phyloP scores from a whole-genome alignment of 2,888 invertebrate species.

The Mayetiola destructor region DNA sequence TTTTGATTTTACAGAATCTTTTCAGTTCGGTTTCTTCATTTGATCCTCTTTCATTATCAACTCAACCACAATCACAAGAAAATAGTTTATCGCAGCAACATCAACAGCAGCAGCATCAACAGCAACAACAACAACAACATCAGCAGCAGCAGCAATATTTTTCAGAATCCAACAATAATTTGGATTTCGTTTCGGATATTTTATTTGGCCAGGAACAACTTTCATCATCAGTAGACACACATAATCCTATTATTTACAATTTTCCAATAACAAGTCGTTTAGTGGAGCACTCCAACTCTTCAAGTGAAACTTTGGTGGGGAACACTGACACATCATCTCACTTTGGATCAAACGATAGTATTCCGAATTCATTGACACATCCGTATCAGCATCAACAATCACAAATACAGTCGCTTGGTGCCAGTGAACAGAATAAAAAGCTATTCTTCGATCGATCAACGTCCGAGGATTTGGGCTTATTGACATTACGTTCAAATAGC shows the following conservation, averaged over 20 bases:
- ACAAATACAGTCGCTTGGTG: slow-evolving; percentile 25
- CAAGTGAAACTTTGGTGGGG: slow-evolving; percentile 19
- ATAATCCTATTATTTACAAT: background rate
- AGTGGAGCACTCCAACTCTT: slow-evolving; percentile 25
- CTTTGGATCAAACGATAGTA: slow-evolving; percentile 27
- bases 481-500: slow-evolving; percentile 32
- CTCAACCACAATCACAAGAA: slow-evolving; percentile 18
- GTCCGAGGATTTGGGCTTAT: slow-evolving; percentile 26
- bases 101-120: slow-evolving; percentile 25
- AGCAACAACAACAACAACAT: slow-evolving; percentile 28
- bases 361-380: slow-evolving; percentile 28
- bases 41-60: slow-evolving; percentile 29
- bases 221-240: background rate
- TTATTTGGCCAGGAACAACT: slow-evolving; percentile 14
- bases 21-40: slow-evolving; percentile 36
- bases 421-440: slow-evolving; percentile 20
- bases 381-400: slow-evolving; percentile 20
- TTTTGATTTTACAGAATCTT: slow-evolving; percentile 31
- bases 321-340: slow-evolving; percentile 15
- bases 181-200: background rate
- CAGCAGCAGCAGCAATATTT: slow-evolving; percentile 22
- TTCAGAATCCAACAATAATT: slow-evolving; percentile 19
- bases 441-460: slow-evolving; percentile 26
- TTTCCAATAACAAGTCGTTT: slow-evolving; percentile 19
- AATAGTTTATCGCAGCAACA: too few relatives aligned